Conservation (phyloP, 1,140 invertebrate species). For the Drosophila bocqueti region DNA sequence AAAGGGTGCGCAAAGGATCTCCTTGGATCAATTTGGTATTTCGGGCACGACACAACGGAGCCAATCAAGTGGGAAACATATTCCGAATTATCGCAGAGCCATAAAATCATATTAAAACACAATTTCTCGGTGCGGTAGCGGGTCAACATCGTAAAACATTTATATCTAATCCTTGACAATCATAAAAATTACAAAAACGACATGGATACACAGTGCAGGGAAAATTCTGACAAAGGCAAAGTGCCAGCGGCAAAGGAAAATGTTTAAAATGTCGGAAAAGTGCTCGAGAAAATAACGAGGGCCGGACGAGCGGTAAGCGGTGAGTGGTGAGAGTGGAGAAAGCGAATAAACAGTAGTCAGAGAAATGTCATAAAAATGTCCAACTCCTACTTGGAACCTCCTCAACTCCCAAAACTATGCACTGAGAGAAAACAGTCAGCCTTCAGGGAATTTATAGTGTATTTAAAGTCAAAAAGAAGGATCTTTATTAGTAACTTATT, state of each 20-base stretch:
- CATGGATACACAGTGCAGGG: conserved; percentile 59
- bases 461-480: no score
- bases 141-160: conserved; percentile 75
- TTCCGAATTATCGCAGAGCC: conserved; percentile 55
- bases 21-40: conserved; percentile 58
- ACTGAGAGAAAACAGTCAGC: conserved; percentile 7
- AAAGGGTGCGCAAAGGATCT: conserved; percentile 58
- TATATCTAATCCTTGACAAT: conserved; percentile 84
- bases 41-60: conserved; percentile 59
- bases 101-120: conserved; percentile 84
- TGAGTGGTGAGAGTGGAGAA: conserved; percentile 28
- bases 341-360: conserved; percentile 70
- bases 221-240: conserved; percentile 64
- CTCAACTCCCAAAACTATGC: conserved; percentile 18
- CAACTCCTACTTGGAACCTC: conserved; percentile 30
- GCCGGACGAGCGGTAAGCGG: conserved; percentile 11
- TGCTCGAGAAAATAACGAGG: conserved; percentile 53
- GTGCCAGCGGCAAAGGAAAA: conserved; percentile 62
- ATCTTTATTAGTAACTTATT: background rate
- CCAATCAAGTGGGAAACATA: conserved; percentile 42
- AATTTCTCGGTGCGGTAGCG: conserved; percentile 66
- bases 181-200: conserved; percentile 81
- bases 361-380: conserved; percentile 79
- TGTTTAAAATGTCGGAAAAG: conserved; percentile 80
- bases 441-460: background rate